These are phyloP conservation scores for Gymnopithys bicolor DNA, from an alignment of 2,797 vertebrate species.

Conservation along the genomic window DNA sequence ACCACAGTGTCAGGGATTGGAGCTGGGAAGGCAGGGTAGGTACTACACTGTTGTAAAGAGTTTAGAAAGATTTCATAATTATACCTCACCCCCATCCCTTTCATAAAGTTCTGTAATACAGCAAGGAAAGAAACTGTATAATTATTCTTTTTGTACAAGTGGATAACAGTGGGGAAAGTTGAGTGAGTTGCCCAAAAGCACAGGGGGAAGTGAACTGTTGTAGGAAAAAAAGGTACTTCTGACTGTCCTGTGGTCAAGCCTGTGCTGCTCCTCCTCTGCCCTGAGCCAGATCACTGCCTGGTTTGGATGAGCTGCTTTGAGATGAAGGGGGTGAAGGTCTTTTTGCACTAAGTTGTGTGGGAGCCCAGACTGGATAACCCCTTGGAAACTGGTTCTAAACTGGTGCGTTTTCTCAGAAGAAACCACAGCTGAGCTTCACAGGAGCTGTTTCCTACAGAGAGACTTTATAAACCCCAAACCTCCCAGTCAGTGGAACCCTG, in stretches of 20 bases:
- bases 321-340: not conserved
- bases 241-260: not conserved
- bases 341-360: not conserved
- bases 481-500: not conserved
- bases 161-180: not conserved
- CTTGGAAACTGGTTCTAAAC: not conserved
- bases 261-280: not conserved
- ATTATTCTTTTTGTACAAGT: not conserved
- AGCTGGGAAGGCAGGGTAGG: not conserved
- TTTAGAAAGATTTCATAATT: not conserved
- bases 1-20: not conserved
- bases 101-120: not conserved
- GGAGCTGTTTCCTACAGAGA: not conserved
- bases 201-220: not conserved
- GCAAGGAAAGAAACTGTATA: not conserved
- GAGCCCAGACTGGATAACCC: not conserved
- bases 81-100: not conserved
- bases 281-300: not conserved
- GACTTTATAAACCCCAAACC: not conserved
- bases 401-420: not conserved
- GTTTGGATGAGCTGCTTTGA: not conserved
- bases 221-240: not conserved
- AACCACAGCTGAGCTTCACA: not conserved
- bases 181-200: not conserved
- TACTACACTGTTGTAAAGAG: not conserved